Evolutionary conservation across 2,113 vertebrate species (phyloP).

Genomic region (Mungos mungo): DNA sequence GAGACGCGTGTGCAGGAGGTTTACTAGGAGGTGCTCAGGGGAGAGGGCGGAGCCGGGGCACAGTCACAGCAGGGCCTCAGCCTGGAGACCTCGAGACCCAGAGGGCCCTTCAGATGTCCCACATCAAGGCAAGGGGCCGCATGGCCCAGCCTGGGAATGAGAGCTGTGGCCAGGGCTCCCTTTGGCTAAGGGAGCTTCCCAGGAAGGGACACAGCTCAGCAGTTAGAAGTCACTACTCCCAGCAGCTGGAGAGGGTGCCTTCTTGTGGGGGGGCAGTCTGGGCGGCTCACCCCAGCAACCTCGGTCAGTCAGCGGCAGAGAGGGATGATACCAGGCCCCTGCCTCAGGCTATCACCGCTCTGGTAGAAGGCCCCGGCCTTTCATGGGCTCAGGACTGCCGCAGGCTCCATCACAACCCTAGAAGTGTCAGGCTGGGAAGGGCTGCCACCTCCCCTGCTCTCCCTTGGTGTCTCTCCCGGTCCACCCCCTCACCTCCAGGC

Average conservation of each 20-base stretch:
- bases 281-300: neutral
- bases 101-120: neutral
- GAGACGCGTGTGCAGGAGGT: neutral
- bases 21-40: accelerated
- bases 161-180: neutral
- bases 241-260: neutral
- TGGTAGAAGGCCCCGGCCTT: neutral
- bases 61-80: neutral
- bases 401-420: accelerated
- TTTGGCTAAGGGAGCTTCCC: neutral
- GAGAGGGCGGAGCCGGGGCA: neutral
- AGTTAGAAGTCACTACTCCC: neutral
- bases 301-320: neutral
- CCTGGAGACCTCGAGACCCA: neutral
- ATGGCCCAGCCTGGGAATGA: neutral
- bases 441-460: accelerated
- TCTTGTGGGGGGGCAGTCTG: neutral
- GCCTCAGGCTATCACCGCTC: neutral
- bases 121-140: neutral
- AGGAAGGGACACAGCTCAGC: neutral
- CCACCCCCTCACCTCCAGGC: neutral
- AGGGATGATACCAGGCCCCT: neutral
- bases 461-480: neutral
- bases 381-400: neutral
- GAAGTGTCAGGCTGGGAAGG: accelerated